phyloP scores from a whole-genome alignment of 2,113 vertebrate genomes.

The Cyrtonyx montezumae region DNA sequence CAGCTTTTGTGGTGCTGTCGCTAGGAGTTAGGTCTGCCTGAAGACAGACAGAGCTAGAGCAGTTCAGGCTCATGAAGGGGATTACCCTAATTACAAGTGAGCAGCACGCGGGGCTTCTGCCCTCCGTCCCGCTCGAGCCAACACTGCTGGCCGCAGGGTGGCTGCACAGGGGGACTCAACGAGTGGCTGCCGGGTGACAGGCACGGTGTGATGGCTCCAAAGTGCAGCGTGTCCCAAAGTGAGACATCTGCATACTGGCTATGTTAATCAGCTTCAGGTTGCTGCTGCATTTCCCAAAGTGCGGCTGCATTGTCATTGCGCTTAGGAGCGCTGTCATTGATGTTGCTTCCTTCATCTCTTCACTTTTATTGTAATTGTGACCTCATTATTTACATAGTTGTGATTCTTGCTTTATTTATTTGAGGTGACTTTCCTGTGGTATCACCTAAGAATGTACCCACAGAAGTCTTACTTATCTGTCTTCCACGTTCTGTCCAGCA shows the following conservation, averaged over 20 bases:
- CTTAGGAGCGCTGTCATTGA: background rate
- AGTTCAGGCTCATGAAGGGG: constrained; percentile 65
- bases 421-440: background rate
- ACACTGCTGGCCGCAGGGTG: background rate
- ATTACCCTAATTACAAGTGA: constrained; percentile 75
- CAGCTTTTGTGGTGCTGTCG: constrained; percentile 30
- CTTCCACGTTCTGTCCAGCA: background rate
- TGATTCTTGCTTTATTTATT: background rate
- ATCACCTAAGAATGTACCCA: constrained; percentile 20
- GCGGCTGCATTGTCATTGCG: background rate
- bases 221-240: background rate
- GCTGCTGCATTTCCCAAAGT: constrained; percentile 16
- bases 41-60: constrained; percentile 61
- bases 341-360: background rate
- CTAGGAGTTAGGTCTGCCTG: constrained; percentile 57
- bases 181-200: background rate
- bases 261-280: background rate
- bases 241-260: background rate
- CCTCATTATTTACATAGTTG: background rate
- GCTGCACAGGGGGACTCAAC: background rate
- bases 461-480: background rate
- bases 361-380: background rate
- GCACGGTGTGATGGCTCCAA: background rate
- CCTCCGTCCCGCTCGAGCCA: background rate
- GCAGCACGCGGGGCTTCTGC: constrained; percentile 44